Evolutionary conservation across 2,888 invertebrate genomes (phyloP), one percentile per base, ranked within the genome.

Genomic region (Drosophila eohydei): DNA sequence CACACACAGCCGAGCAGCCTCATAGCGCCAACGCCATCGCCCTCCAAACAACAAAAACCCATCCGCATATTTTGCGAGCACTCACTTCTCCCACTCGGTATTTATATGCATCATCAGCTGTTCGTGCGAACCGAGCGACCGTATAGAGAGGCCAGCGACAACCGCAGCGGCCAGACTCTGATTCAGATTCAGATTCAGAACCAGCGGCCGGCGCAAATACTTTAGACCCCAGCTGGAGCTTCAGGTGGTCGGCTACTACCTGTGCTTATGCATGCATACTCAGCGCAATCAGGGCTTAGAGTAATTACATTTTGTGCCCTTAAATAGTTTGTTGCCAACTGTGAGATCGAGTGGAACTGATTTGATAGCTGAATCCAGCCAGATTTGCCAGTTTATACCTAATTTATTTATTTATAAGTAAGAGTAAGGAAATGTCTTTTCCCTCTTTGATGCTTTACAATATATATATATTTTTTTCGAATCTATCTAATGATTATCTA

Each of bases 81-180:
- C 55, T 50, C 63, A 55, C 62, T 40, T 11, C 62, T 59, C 74
- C 60, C 74, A 63, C 74, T 54, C 58, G 38, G 52, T 34, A 60
- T 65, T 64, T 64, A 61, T 66, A 58, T 82, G 71, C 70, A 80
- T 61, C 83, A 83, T 89, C 82, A 83, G 83, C 90, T 83, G 90
- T 83, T 83, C 51, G 70, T 72, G 71, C 48, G 63, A 63, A 65
- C 51, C 71, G 76, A 70, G 58, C 60, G 40, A 58, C 63, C 58
- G 58, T 60, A 44, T 44, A 51, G 55, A 52, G 65, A 41, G 56
- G 16, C 52, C 57, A 48, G 40, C 46, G 43, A 61, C 55, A 61
- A 40, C 46, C 66, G 54, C 74, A 41, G 54, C 57, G 28, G 54
- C 57, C 46, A 32, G 40, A 50, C 46, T 46, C 59, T 57, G 38